These are phyloP conservation scores for Mycalesis mineus DNA, from an alignment of 2,888 invertebrate genomes.

Conservation along the genomic window DNA sequence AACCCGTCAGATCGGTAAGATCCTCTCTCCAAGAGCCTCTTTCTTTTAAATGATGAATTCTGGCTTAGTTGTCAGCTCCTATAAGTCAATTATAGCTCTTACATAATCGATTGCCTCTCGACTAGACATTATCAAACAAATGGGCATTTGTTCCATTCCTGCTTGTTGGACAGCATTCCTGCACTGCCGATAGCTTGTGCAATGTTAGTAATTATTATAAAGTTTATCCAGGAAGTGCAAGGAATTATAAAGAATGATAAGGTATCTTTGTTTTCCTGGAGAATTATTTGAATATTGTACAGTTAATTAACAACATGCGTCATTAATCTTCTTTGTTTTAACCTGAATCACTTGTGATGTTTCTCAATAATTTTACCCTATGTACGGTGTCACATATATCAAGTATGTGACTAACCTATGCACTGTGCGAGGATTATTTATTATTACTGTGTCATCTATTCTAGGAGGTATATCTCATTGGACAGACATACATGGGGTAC, in stretches of 20 bases:
- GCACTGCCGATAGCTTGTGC: too few relatives aligned
- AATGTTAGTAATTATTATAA: neutral
- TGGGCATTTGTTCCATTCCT: too few relatives aligned
- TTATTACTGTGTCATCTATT: neutral
- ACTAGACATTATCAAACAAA: too few relatives aligned
- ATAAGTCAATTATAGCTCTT: too few relatives aligned
- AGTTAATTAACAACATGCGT: neutral
- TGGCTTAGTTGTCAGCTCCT: too few relatives aligned
- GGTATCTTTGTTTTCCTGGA: slow-evolving; percentile 1
- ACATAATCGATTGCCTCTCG: too few relatives aligned
- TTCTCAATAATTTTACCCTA: slow-evolving; percentile 11
- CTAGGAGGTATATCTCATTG: neutral
- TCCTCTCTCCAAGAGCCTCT: too few relatives aligned
- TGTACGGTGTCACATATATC: neutral
- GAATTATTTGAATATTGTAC: neutral
- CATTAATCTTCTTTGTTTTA: slow-evolving; percentile 2
- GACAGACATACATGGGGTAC: too few relatives aligned
- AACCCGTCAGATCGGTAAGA: too few relatives aligned
- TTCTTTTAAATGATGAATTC: too few relatives aligned
- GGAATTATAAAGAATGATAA: neutral
- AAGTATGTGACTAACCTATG: neutral
- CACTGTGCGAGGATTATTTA: neutral
- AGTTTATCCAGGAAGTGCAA: neutral
- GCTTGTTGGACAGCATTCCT: too few relatives aligned
- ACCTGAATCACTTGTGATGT: slow-evolving; percentile 9